Percentiles rank a stretch among this genome's conserved stretches.
Evolutionary conservation across 2,113 vertebrate genomes (phyloP).

Genomic region (Tretioscincus oriximinensis): DNA sequence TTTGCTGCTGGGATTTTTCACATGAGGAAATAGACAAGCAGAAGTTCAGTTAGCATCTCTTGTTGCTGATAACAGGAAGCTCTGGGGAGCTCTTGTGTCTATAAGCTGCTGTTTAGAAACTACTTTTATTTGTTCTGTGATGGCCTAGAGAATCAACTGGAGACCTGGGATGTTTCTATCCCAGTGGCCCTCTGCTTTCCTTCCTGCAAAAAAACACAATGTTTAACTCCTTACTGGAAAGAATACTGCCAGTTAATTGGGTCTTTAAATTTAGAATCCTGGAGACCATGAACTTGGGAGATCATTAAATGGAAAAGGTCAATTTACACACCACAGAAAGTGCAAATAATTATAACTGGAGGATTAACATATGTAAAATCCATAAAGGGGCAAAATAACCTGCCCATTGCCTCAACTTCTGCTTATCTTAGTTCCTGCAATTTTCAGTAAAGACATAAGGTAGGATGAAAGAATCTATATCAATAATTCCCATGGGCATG

Average conservation of each 20-base stretch:
- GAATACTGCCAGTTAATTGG: conserved; percentile 32
- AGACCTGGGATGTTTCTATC: background rate
- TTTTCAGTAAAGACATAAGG: too few species aligned
- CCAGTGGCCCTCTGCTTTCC: conserved; percentile 45
- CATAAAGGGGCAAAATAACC: too few species aligned
- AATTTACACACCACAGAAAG: too few species aligned
- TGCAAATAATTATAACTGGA: too few species aligned
- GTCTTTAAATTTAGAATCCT: too few species aligned
- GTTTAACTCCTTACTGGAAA: conserved; percentile 30
- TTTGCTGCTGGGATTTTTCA: background rate
- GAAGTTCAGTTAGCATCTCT: rapidly evolving
- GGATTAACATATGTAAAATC: too few species aligned
- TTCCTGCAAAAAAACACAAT: conserved; percentile 35
- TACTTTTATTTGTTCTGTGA: conserved; percentile 1
- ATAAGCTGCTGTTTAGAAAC: conserved; percentile 30
- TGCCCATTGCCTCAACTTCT: too few species aligned
- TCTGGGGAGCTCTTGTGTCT: conserved; percentile 14
- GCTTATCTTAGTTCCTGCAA: too few species aligned
- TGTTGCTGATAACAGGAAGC: conserved; percentile 36
- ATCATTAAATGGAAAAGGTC: too few species aligned
- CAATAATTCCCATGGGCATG: too few species aligned
- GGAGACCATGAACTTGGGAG: too few species aligned
- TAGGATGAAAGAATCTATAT: too few species aligned
- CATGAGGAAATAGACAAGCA: background rate
- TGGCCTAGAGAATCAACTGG: background rate